Evolutionary conservation across 2,113 vertebrate genomes (phyloP), one percentile per base, ranked within the genome.

Genomic region (Cebidichthys violaceus): DNA sequence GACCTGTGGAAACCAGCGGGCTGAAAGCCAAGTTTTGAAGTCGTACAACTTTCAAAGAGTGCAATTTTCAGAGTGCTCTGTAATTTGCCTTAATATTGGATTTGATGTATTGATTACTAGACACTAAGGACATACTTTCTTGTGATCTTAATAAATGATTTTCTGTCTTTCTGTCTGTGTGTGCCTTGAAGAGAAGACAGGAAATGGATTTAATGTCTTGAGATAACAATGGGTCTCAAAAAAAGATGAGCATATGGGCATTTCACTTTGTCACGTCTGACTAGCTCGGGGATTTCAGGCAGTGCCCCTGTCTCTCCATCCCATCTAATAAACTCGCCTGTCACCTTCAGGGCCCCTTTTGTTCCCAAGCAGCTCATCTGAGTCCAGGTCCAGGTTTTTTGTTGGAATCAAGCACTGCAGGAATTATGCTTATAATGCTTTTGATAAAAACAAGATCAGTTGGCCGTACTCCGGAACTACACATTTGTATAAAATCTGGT

Each of bases 121-220:
- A 75, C 20, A 61, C 45, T 67, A 62, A 79, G 18, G 29, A 66
- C 20, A 29, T n/a, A 20, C 59, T 67, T 77, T 62, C 59, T 73
- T 76, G 6, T 61, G 33, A 67, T 59, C 47, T n/a, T 22, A n/a
- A 74, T 68, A 70, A 90, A 73, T 15, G 55, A 57, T 77, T 82
- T 84, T 86, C 80, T 69, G 69, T 86, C 77, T 82, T 84, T 86
- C 80, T 69, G 69, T 86, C 77, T 57, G 24, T 57, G 22, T 70
- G 35, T 60, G 15, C 3, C 62, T n/a, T 64, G 54, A 55, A 70
- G 61, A 76, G 39, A 79, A 24, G 13, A 17, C 13, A 31, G 35
- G 52, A 50, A 70, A 55, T 57, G 61, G 22, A 59, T 83, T 72
- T n/a, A 39, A 61, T 60, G 20, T 29, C 29, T 67, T 39, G 43